Evolutionary conservation across 2,888 invertebrate genomes (phyloP).

Genomic region (Scrobipalpa costella): DNA sequence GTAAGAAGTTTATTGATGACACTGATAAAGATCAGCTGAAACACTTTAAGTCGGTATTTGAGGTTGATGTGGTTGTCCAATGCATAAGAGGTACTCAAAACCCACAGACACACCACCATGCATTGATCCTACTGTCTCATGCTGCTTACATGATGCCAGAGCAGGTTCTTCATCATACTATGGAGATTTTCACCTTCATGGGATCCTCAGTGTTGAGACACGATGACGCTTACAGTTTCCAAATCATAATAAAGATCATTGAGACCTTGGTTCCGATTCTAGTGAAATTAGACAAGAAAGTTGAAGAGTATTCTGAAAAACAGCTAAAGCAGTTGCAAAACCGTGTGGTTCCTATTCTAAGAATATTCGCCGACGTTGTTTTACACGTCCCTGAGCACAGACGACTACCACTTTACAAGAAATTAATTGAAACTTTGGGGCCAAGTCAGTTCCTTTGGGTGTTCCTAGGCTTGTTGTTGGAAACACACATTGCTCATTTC

Average conservation of each 20-base stretch:
- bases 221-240: constrained; percentile 97
- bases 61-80: constrained; percentile 91
- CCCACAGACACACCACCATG: constrained; percentile 97
- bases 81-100: constrained; percentile 95
- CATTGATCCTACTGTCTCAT: constrained; percentile 90
- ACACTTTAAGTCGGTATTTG: constrained; percentile 75
- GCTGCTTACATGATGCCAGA: constrained; percentile 90
- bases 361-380: constrained; percentile 95
- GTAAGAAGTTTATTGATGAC: constrained; percentile 78
- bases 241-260: constrained; percentile 94
- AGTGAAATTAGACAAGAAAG: constrained; percentile 73
- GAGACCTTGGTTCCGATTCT: constrained; percentile 94
- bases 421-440: constrained; percentile 87
- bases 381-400: constrained; percentile 97
- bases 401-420: constrained; percentile 88
- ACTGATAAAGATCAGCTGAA: constrained; percentile 66
- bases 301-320: constrained; percentile 60
- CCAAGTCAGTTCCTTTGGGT: constrained; percentile 85
- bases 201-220: constrained; percentile 95
- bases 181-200: constrained; percentile 99
- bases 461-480: constrained; percentile 86
- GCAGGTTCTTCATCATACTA: constrained; percentile 94
- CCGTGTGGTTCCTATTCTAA: constrained; percentile 84
- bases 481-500: constrained; percentile 84
- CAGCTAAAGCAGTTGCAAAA: constrained; percentile 66